Base-by-base conservation (phyloP, 1,140 invertebrate species). In the Agrypnia vestita region DNA sequence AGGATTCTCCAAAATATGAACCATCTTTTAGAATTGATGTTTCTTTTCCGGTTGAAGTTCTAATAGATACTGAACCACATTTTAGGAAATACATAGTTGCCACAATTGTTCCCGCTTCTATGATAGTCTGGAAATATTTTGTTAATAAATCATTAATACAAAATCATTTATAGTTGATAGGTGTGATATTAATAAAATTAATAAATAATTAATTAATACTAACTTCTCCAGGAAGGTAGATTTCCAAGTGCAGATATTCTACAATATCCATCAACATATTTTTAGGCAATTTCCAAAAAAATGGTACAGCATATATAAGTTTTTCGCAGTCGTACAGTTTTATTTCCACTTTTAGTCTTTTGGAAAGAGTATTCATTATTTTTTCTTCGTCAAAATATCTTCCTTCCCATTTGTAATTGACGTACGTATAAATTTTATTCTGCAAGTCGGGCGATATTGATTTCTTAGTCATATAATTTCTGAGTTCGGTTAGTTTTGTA, bases 321-420 rank as follows among this genome's bases (percentile, higher is more conserved):
- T 79, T 74, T 79, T 79, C 71, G 15, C 77, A 73, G 35, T 49
- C 59, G 13, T 73, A 17, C 15, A 73, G 44, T 44, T 79, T 79
- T 11, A 79, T 79, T 73, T 79, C 77, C 53, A 79, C 12, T 49
- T 49, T 44, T 17, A 73, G 49, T 43, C 49, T 69, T 19, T 44
- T 62, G 3, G 69, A 73, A 8, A 79, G 25, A 0, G 69, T 73
- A 49, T 47, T 44, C 35, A 62, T 19, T 1, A 79, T 79, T 62
- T 73, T 51, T 35, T 79, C 69, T 64, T 79, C 77, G n/a, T 74
- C 55, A 44, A 79, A 79, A 49, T 62, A 73, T 49, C 15, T 74
- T 43, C 77, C 71, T 43, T 64, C 67, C 77, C 77, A 79, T 73
- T 72, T 74, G 56, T 79, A 64, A 53, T 79, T 74, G 17, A 71